Evolutionary conservation across 2,888 invertebrate genomes (phyloP).

Genomic region (Portevinia maculata): DNA sequence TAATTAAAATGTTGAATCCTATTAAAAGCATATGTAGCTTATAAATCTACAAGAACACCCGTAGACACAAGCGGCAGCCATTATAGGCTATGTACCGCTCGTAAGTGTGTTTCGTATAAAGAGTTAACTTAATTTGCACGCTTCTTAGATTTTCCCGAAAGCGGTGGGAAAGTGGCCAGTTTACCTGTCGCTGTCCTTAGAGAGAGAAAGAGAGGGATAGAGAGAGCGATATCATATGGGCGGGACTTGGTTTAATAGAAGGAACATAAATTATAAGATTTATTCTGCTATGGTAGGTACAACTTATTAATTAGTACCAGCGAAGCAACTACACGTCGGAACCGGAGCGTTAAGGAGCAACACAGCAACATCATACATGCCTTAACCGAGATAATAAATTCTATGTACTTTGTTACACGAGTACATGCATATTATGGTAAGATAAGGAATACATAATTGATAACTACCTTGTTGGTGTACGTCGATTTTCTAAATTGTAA

Average conservation of each 20-base stretch:
- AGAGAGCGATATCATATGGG: constrained; percentile 45
- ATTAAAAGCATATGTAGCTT: constrained; percentile 53
- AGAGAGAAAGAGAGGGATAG: no score
- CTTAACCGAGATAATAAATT: constrained; percentile 41
- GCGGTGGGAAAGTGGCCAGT: not conserved
- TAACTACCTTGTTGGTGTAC: constrained; percentile 38
- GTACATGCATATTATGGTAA: constrained; percentile 33
- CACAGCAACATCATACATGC: constrained; percentile 15
- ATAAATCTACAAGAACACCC: constrained; percentile 9
- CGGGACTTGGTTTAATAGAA: constrained; percentile 42
- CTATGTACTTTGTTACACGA: constrained; percentile 23
- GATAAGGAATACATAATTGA: constrained; percentile 60
- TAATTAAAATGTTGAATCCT: constrained; percentile 65
- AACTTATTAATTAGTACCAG: constrained; percentile 59
- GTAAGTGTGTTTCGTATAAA: constrained; percentile 55
- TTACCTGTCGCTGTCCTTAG: constrained; percentile 1
- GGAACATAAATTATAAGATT: constrained; percentile 66
- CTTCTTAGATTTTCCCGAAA: constrained; percentile 6
- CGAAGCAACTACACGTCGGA: constrained; percentile 23
- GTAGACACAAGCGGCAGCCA: constrained; percentile 26
- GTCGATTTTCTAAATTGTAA: constrained; percentile 26
- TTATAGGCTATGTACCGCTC: constrained; percentile 24
- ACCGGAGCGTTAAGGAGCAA: constrained; percentile 31
- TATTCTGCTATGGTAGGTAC: constrained; percentile 58
- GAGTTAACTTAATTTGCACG: constrained; percentile 57